A percentile compares a stretch with the other conserved stretches of the same genome.
Evolutionary conservation across 2,797 vertebrate species (phyloP).

Genomic region (Triplophysa yarkandensis): DNA sequence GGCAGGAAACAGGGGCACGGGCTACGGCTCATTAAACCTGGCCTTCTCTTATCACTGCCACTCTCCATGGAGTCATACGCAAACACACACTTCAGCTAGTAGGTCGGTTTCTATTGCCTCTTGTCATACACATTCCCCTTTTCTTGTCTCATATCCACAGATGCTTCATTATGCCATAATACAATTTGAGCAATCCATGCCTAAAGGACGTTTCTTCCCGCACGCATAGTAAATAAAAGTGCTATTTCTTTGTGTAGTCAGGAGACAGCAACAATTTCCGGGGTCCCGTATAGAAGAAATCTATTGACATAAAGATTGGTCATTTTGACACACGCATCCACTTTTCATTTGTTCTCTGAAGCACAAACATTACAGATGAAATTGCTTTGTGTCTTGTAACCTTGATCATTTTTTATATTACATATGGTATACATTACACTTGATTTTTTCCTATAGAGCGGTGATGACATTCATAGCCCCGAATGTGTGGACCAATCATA

Average conservation of each 20-base stretch:
- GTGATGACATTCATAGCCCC: neutral
- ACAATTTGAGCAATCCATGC: conserved; percentile 23
- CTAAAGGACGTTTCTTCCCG: conserved; percentile 18
- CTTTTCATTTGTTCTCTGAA: conserved; percentile 31
- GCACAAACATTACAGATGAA: conserved; percentile 26
- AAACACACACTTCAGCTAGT: conserved; percentile 26
- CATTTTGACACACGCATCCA: conserved; percentile 17
- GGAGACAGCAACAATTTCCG: conserved; percentile 20
- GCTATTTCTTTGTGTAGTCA: conserved; percentile 22
- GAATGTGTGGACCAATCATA: conserved; percentile 72
- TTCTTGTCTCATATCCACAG: conserved; percentile 7
- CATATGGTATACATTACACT: neutral
- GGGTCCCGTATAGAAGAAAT: conserved; percentile 5
- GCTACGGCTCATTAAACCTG: conserved; percentile 50
- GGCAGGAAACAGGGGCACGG: conserved; percentile 20
- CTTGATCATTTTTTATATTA: conserved; percentile 22
- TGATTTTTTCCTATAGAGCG: neutral
- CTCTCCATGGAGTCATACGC: conserved; percentile 35
- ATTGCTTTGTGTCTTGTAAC: conserved; percentile 31
- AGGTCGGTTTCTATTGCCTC: conserved; percentile 20
- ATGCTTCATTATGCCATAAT: conserved; percentile 27
- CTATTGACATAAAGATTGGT: conserved; percentile 33
- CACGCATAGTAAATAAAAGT: conserved; percentile 23
- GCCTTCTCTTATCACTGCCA: conserved; percentile 44
- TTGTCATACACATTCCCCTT: neutral